These are phyloP conservation scores for Theristicus caerulescens DNA, from an alignment of 2,113 vertebrate genomes.

Conservation along the genomic window DNA sequence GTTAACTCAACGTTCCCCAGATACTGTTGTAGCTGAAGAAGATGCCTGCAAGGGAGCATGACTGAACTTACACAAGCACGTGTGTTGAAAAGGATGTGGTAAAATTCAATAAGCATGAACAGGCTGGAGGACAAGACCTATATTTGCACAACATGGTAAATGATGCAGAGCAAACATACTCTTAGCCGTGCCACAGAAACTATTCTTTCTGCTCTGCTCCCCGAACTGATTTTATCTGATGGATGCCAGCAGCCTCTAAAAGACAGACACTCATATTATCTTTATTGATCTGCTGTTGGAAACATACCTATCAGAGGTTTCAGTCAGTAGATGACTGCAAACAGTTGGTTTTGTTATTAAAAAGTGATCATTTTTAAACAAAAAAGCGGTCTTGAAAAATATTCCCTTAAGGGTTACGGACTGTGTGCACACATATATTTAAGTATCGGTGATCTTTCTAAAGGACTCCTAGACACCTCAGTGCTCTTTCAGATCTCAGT, in stretches of 20 bases:
- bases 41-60: neutral
- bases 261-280: neutral
- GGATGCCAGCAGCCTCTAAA: neutral
- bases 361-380: neutral
- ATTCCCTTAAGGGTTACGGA: neutral
- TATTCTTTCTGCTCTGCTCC: neutral
- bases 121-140: neutral
- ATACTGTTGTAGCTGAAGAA: neutral
- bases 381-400: neutral
- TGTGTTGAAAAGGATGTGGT: neutral
- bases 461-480: neutral
- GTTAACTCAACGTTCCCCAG: neutral
- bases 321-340: neutral
- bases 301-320: neutral
- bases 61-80: neutral
- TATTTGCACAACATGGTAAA: neutral
- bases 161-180: neutral
- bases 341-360: neutral
- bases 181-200: neutral
- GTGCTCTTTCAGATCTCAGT: neutral
- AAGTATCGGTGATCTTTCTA: neutral
- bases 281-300: neutral
- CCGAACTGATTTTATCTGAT: neutral
- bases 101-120: neutral
- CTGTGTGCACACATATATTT: neutral